Conservation (phyloP, 2,113 vertebrate genomes). For the rabbit (Oryctolagus cuniculus) region DNA sequence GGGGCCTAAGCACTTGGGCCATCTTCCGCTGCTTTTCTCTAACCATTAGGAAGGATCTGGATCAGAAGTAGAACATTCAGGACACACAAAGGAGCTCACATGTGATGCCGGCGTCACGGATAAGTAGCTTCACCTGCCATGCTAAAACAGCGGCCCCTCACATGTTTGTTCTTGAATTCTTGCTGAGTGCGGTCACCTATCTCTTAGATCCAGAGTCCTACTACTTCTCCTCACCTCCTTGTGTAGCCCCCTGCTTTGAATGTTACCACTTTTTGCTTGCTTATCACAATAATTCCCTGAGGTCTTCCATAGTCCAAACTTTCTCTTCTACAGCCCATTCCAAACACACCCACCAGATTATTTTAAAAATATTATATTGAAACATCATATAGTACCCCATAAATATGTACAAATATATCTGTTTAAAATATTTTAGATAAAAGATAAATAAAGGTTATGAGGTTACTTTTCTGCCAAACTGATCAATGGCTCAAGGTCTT, state of each 20-base stretch:
- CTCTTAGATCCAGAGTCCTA: not conserved
- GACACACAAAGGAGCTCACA: no score
- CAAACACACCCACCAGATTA: not conserved
- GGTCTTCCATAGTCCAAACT: not conserved
- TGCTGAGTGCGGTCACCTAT: not conserved
- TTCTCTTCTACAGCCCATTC: not conserved
- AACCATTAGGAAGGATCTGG: no score
- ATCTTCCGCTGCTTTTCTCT: no score
- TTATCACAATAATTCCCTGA: not conserved
- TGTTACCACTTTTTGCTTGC: not conserved
- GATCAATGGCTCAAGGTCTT: not conserved
- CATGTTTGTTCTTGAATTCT: not conserved
- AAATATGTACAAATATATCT: no score
- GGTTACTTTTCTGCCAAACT: not conserved
- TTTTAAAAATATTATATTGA: not conserved
- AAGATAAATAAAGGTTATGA: not conserved
- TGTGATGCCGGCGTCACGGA: no score
- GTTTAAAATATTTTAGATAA: no score
- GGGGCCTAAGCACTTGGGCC: no score
- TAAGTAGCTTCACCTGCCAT: no score
- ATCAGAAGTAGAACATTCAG: no score
- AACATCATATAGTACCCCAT: no score
- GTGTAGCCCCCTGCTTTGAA: not conserved
- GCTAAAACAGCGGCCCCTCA: no score
- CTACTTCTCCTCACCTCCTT: not conserved